Conservation (phyloP, 2,888 invertebrate genomes). For the Platycheirus rosarum region DNA sequence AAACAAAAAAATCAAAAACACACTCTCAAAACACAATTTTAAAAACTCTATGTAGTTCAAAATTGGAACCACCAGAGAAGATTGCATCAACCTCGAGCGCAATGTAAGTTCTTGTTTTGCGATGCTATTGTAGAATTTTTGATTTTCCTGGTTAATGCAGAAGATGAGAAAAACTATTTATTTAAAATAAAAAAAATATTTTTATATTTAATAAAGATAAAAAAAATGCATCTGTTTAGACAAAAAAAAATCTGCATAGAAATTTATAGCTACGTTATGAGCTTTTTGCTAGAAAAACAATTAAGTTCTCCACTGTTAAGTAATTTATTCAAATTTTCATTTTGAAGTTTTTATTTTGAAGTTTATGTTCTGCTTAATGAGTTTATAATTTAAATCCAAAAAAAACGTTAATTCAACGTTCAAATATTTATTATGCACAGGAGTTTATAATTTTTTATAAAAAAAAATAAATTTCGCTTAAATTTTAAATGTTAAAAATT, state of each 20-base stretch:
- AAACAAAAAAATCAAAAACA: conserved; percentile 51
- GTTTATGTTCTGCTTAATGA: conserved; percentile 13
- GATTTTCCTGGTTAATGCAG: conserved; percentile 51
- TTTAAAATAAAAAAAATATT: conserved; percentile 15
- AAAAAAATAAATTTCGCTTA: no score
- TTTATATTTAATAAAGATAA: no score
- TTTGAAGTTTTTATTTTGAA: neutral
- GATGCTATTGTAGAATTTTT: conserved; percentile 60
- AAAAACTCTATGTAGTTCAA: conserved; percentile 75
- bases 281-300: conserved; percentile 56
- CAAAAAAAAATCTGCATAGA: conserved; percentile 6
- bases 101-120: conserved; percentile 77
- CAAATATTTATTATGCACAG: no score
- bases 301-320: neutral
- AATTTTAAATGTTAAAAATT: no score
- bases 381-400: neutral
- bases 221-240: conserved; percentile 5
- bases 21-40: neutral
- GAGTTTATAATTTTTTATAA: no score
- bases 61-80: conserved; percentile 79
- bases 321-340: neutral
- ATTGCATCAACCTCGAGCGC: conserved; percentile 78
- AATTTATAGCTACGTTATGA: conserved; percentile 30
- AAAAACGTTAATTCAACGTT: neutral
- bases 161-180: neutral